Evolutionary conservation across 2,888 invertebrate species (phyloP), one percentile per base, ranked within the genome.

Genomic region (Drosophila longiperda): DNA sequence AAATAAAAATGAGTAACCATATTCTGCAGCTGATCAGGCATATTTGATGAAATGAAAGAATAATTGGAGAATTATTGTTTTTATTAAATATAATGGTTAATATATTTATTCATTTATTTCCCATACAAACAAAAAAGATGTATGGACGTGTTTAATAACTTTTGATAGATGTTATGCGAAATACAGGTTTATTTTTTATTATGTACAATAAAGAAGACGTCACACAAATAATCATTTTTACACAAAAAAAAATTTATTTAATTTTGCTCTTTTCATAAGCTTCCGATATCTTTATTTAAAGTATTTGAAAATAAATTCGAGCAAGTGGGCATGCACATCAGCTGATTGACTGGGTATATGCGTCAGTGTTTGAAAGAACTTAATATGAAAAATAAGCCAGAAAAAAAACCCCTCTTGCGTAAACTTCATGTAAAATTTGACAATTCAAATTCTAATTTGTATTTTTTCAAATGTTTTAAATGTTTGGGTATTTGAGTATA

Each of bases 261-360:
- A 29, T 29, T 4, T 29, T 29, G 29, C 29, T 29, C 29, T 29
- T 29, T 29, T 29, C 0, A 29, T 29, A 4, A 29, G 20, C 12
- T 12, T 20, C 1, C 12, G 6, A 20, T 12, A 20, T 45, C 3
- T 20, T 45, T 45, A 20, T 29, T 29, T 29, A 50, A 42, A 32
- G 8, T 53, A 29, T 29, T 67, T 20, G 15, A 26, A n/a, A 34
- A 15, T 29, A 45, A 53, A 50, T 71, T 71, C 20, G 7, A 23
- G 4, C 59, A 36, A 71, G 11, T 20, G 62, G 60, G 52, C 23
- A 12, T 12, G n/a, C 15, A n/a, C 11, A 74, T 64, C 77, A 78
- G 77, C 77, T 78, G 77, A 20, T 61, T 34, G 9, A 60, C 4
- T 55, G 4, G 11, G 7, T 29, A 29, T 29, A 6, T 29, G 29